phyloP scores from a whole-genome alignment of 35 echinoderm and acorn worm genomes.

The Patiria miniata region DNA sequence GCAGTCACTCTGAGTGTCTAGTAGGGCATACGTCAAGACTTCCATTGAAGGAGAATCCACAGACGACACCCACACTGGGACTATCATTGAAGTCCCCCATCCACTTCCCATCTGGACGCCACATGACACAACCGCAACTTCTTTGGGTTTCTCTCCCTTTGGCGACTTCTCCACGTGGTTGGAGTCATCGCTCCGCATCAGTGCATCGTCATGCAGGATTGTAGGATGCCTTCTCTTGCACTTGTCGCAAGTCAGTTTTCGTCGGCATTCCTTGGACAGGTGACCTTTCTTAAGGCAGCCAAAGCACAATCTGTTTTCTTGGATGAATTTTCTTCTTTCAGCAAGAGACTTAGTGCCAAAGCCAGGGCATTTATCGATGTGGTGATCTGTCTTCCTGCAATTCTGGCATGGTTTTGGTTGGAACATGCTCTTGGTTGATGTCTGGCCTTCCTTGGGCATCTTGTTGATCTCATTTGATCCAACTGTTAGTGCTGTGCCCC shows the following conservation, averaged over 20 bases:
- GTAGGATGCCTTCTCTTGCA: neutral
- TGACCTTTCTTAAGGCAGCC: conserved; percentile 14
- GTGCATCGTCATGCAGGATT: conserved; percentile 9
- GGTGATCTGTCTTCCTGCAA: neutral
- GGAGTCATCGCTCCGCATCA: neutral
- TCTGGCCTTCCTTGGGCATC: too few species aligned
- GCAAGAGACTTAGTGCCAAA: too few species aligned
- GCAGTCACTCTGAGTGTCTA: conserved; percentile 19
- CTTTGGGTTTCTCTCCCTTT: neutral
- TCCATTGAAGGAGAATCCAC: conserved; percentile 9
- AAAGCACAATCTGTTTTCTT: neutral
- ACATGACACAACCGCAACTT: neutral
- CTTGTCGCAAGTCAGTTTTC: neutral
- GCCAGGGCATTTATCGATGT: too few species aligned
- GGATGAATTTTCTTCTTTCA: conserved; percentile 37
- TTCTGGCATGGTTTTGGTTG: neutral
- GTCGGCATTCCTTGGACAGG: neutral
- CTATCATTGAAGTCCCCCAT: conserved; percentile 42
- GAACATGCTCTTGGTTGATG: neutral
- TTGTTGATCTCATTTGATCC: too few species aligned
- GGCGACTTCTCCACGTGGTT: too few species aligned
- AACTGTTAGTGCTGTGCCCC: neutral
- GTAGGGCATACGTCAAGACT: conserved; percentile 32
- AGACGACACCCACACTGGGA: conserved; percentile 29
- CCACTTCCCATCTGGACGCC: neutral